Evolutionary conservation across 2,888 invertebrate genomes (phyloP).

Genomic region (Ectropis crepuscularia): DNA sequence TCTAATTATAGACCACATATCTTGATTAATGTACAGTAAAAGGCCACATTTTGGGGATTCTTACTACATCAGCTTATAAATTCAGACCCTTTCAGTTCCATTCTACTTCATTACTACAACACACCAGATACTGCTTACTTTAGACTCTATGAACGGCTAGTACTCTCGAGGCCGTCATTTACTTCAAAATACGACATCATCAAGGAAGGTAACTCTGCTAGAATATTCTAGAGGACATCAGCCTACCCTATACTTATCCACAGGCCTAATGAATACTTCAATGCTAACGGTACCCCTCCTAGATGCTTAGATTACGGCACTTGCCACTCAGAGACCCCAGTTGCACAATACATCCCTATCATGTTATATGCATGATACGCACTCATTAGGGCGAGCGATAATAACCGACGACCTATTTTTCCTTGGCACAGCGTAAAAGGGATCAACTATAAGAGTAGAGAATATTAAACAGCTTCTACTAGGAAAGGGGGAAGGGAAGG

Average conservation of each 20-base stretch:
- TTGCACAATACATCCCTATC: slow-evolving; percentile 20
- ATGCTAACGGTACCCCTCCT: slow-evolving; percentile 18
- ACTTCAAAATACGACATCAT: slow-evolving; percentile 6
- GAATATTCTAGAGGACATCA: slow-evolving; percentile 19
- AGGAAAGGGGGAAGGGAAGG: neutral
- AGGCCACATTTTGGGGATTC: too few species aligned
- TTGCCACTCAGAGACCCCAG: slow-evolving; percentile 26
- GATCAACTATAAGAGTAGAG: slow-evolving; percentile 3
- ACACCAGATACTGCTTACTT: too few species aligned
- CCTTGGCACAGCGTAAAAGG: slow-evolving; percentile 10
- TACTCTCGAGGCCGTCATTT: neutral
- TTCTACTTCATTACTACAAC: too few species aligned
- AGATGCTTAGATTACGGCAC: slow-evolving; percentile 20
- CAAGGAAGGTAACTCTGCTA: slow-evolving; percentile 8
- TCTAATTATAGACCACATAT: too few species aligned
- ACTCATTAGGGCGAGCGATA: slow-evolving; percentile 29
- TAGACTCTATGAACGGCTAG: neutral
- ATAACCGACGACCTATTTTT: slow-evolving; percentile 32
- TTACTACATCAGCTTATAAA: too few species aligned
- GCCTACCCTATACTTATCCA: slow-evolving; percentile 3
- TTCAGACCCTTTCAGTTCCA: too few species aligned
- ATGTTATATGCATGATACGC: slow-evolving; percentile 30
- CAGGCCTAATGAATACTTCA: slow-evolving; percentile 28
- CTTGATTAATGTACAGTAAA: too few species aligned
- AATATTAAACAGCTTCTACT: neutral